Base-by-base conservation (phyloP, 2,797 vertebrate genomes). In the Sebastolobus alascanus region DNA sequence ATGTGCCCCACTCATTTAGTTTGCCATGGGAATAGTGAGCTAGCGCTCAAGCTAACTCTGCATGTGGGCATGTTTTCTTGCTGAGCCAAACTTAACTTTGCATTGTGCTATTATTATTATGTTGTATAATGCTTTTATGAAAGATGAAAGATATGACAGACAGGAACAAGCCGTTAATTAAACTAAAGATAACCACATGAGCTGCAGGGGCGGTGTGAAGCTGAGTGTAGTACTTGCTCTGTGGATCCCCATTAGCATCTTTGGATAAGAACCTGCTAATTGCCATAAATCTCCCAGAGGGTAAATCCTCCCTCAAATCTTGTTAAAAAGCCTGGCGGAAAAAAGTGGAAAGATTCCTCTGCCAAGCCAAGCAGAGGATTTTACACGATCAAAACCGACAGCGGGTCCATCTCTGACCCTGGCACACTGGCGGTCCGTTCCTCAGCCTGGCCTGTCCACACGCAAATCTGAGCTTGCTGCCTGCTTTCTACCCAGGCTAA, bases 1-100 rank as follows among this genome's bases (percentile, higher is more conserved):
- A 90, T 72, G 35, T 72, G 80, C 71, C 65, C 75, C 75, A 68
- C 82, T 88, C 68, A 70, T 88, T 93, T 68, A 89, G 86, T 77
- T 73, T 83, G 83, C 84, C 83, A 71, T 90, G 92, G 85, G 88
- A 93, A 92, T 68, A 75, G 68, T 74, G 76, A 58, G 35, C 65
- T 68, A 43, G 74, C 22, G 56, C 11, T 50, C 10, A 73, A n/a
- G 70, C 38, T 38, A 38, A 60, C 75, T 27, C 33, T 54, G 37
- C 72, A 84, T 85, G 74, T 64, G 81, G 78, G 46, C 54, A 70
- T 63, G 50, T 79, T 79, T 79, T 83, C 14, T 73, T 50, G 52
- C 54, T 67, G 20, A 75, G 73, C 9, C 38, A 74, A 84, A 82
- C 73, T 65, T 40, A 73, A 76, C 37, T 77, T 61, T 71, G 74